A percentile compares a stretch with the other conserved stretches of the same genome.
Evolutionary conservation across 2,888 invertebrate species (phyloP).

Genomic region (Ashinkailepas kermadecensis): DNA sequence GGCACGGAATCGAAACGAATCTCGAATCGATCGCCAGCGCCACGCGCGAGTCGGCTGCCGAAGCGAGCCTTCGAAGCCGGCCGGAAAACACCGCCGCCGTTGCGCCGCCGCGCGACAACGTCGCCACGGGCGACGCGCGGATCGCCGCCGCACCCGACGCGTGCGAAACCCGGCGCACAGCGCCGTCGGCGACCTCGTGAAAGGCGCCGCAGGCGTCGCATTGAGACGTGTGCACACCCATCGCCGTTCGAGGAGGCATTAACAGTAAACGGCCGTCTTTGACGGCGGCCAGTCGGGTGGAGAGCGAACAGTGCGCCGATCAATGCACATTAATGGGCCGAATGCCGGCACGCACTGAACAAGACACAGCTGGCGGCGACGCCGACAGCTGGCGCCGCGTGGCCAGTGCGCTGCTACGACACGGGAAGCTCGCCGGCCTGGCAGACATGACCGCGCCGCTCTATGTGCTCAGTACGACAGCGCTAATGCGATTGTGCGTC

Average conservation of each 20-base stretch:
- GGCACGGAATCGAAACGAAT: too few relatives aligned
- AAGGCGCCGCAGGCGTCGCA: not conserved
- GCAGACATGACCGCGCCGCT: not conserved
- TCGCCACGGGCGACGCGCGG: too few relatives aligned
- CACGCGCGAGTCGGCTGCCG: too few relatives aligned
- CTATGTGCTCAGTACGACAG: not conserved
- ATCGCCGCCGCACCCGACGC: not conserved
- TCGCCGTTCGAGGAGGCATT: not conserved
- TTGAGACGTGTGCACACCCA: not conserved
- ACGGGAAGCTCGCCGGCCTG: not conserved
- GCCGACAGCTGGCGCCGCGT: not conserved
- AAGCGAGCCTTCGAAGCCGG: too few relatives aligned
- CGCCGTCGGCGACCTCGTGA: not conserved
- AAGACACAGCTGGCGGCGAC: not conserved
- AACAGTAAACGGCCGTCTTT: constrained; percentile 6
- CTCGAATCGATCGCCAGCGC: too few relatives aligned
- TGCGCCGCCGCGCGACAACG: too few relatives aligned
- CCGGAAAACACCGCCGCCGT: too few relatives aligned
- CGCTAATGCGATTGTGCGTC: not conserved
- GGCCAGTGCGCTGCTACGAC: not conserved
- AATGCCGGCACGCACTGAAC: not conserved
- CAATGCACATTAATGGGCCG: constrained; percentile 7
- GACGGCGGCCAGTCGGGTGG: not conserved
- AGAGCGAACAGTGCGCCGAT: not conserved
- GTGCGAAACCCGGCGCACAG: not conserved